Conservation (phyloP, 1,140 invertebrate species). For the Trigoniulus corallinus region DNA sequence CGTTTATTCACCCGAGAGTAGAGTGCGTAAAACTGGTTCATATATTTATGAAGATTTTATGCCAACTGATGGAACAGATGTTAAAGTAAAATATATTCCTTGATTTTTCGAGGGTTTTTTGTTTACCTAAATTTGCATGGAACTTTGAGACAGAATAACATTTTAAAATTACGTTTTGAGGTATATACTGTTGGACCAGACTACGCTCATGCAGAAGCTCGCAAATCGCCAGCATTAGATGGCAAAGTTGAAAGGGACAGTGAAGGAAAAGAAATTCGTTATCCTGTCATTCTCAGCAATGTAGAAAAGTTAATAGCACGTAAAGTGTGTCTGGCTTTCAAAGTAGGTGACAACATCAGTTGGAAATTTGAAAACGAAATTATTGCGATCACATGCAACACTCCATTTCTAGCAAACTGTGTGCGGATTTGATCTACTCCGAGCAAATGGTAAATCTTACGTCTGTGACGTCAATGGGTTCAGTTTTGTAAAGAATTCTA, state of each 20-base stretch:
- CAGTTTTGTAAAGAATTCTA: constrained; percentile 98
- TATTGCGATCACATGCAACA: not conserved
- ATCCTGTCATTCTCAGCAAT: constrained; percentile 94
- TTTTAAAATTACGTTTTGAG: constrained; percentile 24
- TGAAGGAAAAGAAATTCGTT: constrained; percentile 96
- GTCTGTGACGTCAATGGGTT: constrained; percentile 99
- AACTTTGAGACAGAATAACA: not conserved
- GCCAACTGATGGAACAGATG: constrained; percentile 95
- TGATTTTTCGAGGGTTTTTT: too few relatives aligned
- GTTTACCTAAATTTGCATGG: not conserved
- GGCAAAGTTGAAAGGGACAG: constrained; percentile 97
- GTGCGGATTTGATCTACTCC: constrained; percentile 95
- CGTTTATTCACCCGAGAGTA: constrained; percentile 91
- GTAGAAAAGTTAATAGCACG: constrained; percentile 97
- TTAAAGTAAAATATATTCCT: constrained; percentile 57
- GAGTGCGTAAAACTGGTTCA: constrained; percentile 89
- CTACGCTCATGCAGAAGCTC: constrained; percentile 96
- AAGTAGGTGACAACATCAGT: constrained; percentile 30
- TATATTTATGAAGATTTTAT: constrained; percentile 99
- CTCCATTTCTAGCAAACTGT: constrained; percentile 61
- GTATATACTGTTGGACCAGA: constrained; percentile 91
- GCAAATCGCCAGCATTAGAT: constrained; percentile 93
- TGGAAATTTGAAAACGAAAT: not conserved
- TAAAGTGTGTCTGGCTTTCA: constrained; percentile 94
- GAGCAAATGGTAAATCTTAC: constrained; percentile 95